Base-by-base conservation (phyloP, 2,888 invertebrate genomes). In the Sinohyriopsis cumingii region DNA sequence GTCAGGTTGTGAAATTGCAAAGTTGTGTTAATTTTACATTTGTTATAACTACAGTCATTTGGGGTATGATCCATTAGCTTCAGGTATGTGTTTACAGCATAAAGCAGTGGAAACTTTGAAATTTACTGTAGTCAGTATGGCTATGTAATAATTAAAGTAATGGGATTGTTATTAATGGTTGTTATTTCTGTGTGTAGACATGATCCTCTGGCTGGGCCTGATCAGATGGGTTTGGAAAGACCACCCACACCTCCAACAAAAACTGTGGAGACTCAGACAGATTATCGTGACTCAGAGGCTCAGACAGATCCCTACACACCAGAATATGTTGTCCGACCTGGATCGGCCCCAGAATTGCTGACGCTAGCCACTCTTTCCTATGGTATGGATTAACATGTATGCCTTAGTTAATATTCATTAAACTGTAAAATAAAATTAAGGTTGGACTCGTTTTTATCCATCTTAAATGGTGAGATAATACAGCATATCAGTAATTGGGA, bases 221-320 rank as follows among this genome's bases (percentile, higher is more conserved):
- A 86, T 9, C 80, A 79, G 64, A 71, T 81, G 69, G 71, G 70
- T 12, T 71, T 82, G 18, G 85, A 86, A 71, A 77, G 86, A 59
- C 76, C 86, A 7, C 84, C 81, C 19, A 87, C 87, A 9, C 87
- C 86, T 3, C 73, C 79, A 12, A 82, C 82, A 45, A 88, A 85
- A 73, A 92, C 90, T 71, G 91, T 91, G 63, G 92, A 91, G 59
- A 92, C 93, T 0, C 95, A 95, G 90, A 95, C 95, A 1, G 88
- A 93, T 69, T 95, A 92, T 86, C 92, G 95, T 71, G 95, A 95
- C 82, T 93, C 93, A 0, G 94, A 94, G 77, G 93, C 94, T 0
- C 95, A 95, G 89, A 95, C 95, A 0, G 91, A 91, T 20, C 95
- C 95, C 0, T 95, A 95, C 93, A 93, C 95, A 76, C 94, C 95